These are phyloP conservation scores for Calidris pugnax DNA, from an alignment of 2,113 vertebrate genomes.

Conservation along the genomic window DNA sequence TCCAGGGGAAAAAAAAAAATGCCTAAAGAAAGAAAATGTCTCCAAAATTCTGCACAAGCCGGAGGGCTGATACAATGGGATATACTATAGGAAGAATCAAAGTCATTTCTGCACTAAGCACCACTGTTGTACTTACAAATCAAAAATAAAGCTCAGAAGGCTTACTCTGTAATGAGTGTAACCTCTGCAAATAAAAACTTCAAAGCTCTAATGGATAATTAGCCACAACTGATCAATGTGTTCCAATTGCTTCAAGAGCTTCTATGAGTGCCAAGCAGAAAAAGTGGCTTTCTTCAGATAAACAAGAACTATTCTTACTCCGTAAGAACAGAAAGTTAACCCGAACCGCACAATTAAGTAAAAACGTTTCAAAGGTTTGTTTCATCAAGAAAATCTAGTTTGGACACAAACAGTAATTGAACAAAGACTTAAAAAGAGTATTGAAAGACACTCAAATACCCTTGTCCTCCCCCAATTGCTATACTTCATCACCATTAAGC, in stretches of 20 bases:
- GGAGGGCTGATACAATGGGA: not conserved
- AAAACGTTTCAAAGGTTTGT: not conserved
- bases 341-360: not conserved
- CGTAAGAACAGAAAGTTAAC: not conserved
- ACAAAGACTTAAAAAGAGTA: not conserved
- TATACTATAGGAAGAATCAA: not conserved
- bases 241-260: constrained; percentile 17
- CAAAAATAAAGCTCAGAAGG: not conserved
- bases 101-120: not conserved
- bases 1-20: not conserved
- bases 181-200: constrained; percentile 13
- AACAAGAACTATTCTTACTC: not conserved
- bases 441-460: not conserved
- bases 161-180: not conserved
- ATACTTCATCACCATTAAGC: not conserved
- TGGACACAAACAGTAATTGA: not conserved
- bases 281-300: not conserved
- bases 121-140: not conserved
- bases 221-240: constrained; percentile 8
- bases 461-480: not conserved
- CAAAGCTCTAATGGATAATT: constrained; percentile 17
- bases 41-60: not conserved
- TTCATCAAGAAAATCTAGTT: not conserved
- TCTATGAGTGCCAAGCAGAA: not conserved
- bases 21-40: not conserved